Evolutionary conservation across 2,888 invertebrate species (phyloP), one percentile per base, ranked within the genome.

Genomic region (Heliconius hortense): DNA sequence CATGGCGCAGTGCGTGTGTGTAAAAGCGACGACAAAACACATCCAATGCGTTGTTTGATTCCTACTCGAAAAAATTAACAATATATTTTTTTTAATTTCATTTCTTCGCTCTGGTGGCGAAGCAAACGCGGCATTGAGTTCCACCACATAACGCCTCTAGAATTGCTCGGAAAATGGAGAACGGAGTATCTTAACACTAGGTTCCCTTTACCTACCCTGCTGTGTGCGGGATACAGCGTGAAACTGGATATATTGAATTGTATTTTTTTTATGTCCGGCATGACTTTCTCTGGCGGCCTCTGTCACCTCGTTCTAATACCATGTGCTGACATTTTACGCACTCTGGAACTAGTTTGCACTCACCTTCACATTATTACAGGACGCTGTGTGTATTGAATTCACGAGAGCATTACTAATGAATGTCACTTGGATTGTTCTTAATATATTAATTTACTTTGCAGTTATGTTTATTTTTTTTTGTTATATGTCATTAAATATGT

Each of bases 341-440:
- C 74, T 77, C 68, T 73, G 59, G 62, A 75, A 75, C 77, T 72
- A 75, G 77, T 76, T 68, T 67, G 56, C 67, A 68, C 60, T 79
- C 77, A 75, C 78, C 79, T 78, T 78, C 79, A 78, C 79, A 77
- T 74, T 76, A 78, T 72, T 71, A 71, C 70, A 59, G 62, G 73
- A 76, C 71, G 62, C 28, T 28, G 66, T 72, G 35, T 72, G 67
- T 60, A 60, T 39, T 59, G 24, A 71, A 66, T 74, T 43, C 35
- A 73, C 56, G 69, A 69, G 69, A 35, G 69, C 53, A 64, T 72
- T 72, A 43, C 18, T 64, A 39, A 43, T 64, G 53, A 64, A 63
- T 48, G 31, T 35, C 63, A 35, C 35, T 56, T 56, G 56, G 15
- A 56, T 35, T 35, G 31, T 56, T n/a, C 10, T 26, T 56, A 69